Evolutionary conservation across 1,140 invertebrate genomes (phyloP).

Genomic region (Rhyacophila brunnea): DNA sequence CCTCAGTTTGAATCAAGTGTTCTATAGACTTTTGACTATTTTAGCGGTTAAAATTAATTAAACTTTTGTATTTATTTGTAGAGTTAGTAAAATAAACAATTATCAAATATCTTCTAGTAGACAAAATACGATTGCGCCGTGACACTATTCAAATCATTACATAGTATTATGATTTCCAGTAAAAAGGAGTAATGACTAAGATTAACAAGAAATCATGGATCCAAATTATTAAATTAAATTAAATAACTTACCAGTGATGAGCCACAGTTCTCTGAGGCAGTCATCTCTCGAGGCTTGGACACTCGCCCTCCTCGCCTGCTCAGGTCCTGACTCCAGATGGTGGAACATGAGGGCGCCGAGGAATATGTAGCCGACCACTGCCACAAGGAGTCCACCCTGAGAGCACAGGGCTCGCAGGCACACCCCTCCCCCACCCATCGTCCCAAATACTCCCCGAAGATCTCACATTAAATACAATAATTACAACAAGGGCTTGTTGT

Average conservation of each 20-base stretch:
- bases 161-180: too few relatives aligned
- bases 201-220: too few relatives aligned
- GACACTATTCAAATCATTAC: too few relatives aligned
- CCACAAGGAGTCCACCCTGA: constrained; percentile 52
- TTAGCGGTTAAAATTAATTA: too few relatives aligned
- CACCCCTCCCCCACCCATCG: constrained; percentile 22
- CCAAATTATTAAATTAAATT: too few relatives aligned
- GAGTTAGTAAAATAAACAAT: too few relatives aligned
- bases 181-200: too few relatives aligned
- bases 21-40: too few relatives aligned
- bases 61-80: too few relatives aligned
- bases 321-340: constrained; percentile 56
- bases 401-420: constrained; percentile 50
- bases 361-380: constrained; percentile 55
- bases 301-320: constrained; percentile 46
- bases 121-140: too few relatives aligned
- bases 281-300: constrained; percentile 58
- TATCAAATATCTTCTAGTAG: too few relatives aligned
- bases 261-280: constrained; percentile 59
- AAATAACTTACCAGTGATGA: constrained; percentile 55
- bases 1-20: too few relatives aligned
- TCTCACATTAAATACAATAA: background rate
- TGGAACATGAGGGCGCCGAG: constrained; percentile 58
- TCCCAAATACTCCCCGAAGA: background rate
- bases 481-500: background rate